Conservation (phyloP, 2,113 vertebrate genomes). For the Vireo altiloquus region DNA sequence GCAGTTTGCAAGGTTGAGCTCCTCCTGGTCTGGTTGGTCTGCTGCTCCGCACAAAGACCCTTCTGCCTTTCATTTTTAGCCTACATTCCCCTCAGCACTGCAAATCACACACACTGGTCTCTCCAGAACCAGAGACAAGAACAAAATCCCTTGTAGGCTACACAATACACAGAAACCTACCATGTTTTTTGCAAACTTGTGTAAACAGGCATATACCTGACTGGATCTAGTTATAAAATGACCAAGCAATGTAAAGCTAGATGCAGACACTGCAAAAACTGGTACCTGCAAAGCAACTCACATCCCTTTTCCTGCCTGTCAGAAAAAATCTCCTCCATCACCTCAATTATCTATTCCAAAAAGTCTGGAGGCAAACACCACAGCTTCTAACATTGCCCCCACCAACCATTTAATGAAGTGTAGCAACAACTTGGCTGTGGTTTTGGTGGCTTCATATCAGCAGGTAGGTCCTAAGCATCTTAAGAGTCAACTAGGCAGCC, state of each 20-base stretch:
- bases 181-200: not conserved
- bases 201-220: not conserved
- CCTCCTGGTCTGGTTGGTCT: fast-evolving
- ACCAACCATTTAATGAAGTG: not conserved
- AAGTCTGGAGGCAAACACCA: not conserved
- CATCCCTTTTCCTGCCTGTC: not conserved
- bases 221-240: not conserved
- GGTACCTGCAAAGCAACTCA: not conserved
- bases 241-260: not conserved
- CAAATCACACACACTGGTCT: not conserved
- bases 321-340: not conserved
- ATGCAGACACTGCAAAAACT: not conserved
- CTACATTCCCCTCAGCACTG: fast-evolving
- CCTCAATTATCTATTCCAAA: not conserved
- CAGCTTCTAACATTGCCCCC: not conserved
- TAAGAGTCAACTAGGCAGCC: not conserved
- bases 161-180: not conserved
- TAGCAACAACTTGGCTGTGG: not conserved
- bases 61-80: not conserved
- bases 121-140: not conserved
- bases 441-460: not conserved
- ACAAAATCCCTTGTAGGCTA: not conserved
- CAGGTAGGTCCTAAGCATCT: not conserved
- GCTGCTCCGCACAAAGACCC: not conserved
- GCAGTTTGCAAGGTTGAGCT: not conserved